A percentile compares a stretch with the other conserved stretches of the same genome.
Conservation (phyloP, 2,113 vertebrate species). For the Terrapene triunguis region DNA sequence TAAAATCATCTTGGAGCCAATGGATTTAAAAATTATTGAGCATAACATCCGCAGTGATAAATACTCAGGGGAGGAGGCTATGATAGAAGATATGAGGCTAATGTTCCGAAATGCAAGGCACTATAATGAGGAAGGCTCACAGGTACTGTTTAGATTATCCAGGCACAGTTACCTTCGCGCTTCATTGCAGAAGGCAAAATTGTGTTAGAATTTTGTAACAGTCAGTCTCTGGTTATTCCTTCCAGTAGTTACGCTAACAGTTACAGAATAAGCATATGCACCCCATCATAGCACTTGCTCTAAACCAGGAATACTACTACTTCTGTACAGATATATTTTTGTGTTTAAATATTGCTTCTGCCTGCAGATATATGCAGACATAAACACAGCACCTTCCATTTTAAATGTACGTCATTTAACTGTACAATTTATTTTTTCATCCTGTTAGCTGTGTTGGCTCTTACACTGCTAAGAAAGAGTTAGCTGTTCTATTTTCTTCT, state of each 20-base stretch:
- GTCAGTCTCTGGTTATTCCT: not conserved
- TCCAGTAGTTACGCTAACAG: accelerated
- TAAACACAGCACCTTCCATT: accelerated
- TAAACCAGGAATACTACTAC: not conserved
- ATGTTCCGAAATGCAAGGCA: slow-evolving; percentile 99
- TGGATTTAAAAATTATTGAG: slow-evolving; percentile 97
- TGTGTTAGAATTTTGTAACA: not conserved
- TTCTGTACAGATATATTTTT: not conserved
- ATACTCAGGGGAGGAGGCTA: slow-evolving; percentile 90
- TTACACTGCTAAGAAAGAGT: not conserved
- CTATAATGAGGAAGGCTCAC: slow-evolving; percentile 98
- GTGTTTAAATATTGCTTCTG: not conserved
- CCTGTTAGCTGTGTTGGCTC: not conserved
- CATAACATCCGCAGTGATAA: slow-evolving; percentile 96
- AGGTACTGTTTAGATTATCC: slow-evolving; percentile 82
- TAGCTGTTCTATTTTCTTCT: not conserved
- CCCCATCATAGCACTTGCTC: not conserved
- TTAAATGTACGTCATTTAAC: not conserved
- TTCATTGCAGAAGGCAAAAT: not conserved
- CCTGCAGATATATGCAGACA: not conserved
- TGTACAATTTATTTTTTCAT: not conserved
- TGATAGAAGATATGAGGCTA: slow-evolving; percentile 96
- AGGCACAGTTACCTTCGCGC: not conserved
- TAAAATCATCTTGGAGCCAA: slow-evolving; percentile 97
- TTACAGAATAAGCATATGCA: not conserved